Percentiles rank a stretch among this genome's conserved stretches.
Conservation (phyloP, 2,113 vertebrate species). For the Alethe diademata region DNA sequence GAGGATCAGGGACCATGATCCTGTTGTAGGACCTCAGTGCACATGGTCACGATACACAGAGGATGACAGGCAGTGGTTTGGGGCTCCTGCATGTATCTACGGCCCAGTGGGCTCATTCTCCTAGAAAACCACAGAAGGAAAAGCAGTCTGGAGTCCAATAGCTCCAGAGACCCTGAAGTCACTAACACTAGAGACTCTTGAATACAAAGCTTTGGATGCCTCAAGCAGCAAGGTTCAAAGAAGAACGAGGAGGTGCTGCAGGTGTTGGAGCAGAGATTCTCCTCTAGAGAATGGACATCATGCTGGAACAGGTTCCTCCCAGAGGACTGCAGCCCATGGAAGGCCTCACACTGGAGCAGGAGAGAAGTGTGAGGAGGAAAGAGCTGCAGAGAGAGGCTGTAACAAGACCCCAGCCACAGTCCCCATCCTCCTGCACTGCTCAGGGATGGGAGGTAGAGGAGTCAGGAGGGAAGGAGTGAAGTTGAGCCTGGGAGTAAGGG, state of each 20-base stretch:
- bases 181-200: not conserved
- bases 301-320: not conserved
- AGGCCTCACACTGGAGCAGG: not conserved
- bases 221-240: not conserved
- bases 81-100: not conserved
- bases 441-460: not conserved
- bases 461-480: not conserved
- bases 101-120: not conserved
- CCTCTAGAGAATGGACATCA: not conserved
- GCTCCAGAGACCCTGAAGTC: not conserved
- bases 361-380: not conserved
- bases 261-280: not conserved
- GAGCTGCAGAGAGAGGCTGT: not conserved
- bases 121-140: not conserved
- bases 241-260: not conserved
- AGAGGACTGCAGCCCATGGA: not conserved
- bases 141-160: not conserved
- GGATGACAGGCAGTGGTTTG: not conserved
- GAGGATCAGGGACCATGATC: not conserved
- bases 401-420: not conserved
- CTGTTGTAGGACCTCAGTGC: not conserved
- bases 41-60: accelerated
- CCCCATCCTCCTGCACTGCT: not conserved
- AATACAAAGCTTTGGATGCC: not conserved
- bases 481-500: not conserved